Base-by-base conservation (phyloP, 2,113 vertebrate species). In the Henicopernis longicauda region DNA sequence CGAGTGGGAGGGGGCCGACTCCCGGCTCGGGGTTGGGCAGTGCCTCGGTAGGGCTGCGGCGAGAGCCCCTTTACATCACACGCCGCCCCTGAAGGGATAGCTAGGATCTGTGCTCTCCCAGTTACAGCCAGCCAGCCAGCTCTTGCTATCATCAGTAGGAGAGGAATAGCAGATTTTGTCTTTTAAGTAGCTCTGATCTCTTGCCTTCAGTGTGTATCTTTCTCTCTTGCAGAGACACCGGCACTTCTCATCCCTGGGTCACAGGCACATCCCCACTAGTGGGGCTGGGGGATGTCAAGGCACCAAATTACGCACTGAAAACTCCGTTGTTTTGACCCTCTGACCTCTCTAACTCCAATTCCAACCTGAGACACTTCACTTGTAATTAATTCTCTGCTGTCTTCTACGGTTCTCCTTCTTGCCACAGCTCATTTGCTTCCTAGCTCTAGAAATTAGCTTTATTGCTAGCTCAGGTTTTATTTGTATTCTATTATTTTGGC, bases 61-160 rank as follows among this genome's bases (percentile, higher is more conserved):
- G 25, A n/a, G 42, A 0, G 9, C 36, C 42, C 63, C 22, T 38
- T 16, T 32, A 0, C 38, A 47, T 66, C 36, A 0, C 50, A 1
- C 2, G 38, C n/a, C 16, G 7, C 62, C 38, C 31, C 61, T 47
- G 22, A 59, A 36, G 69, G 63, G 42, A 20, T 3, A 73, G 44
- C 10, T 7, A 6, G 10, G 49, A 32, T 49, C 70, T 9, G 32
- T 3, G 9, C 38, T 44, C 66, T 67, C 78, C 65, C 29, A 15
- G 3, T 4, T 31, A 16, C n/a, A 23, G 62, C 34, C 82, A 78
- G 47, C 73, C 73, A 50, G 50, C 50, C 50, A 18, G 58, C 8
- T 29, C 36, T 76, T 5, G 4, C 57, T n/a, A 3, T 19, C 7
- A 2, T 21, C 87, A 44, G 25, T 1, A 13, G 82, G 19, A 65